phyloP scores from a whole-genome alignment of 2,113 vertebrate genomes.

The Nansenia antarctica region DNA sequence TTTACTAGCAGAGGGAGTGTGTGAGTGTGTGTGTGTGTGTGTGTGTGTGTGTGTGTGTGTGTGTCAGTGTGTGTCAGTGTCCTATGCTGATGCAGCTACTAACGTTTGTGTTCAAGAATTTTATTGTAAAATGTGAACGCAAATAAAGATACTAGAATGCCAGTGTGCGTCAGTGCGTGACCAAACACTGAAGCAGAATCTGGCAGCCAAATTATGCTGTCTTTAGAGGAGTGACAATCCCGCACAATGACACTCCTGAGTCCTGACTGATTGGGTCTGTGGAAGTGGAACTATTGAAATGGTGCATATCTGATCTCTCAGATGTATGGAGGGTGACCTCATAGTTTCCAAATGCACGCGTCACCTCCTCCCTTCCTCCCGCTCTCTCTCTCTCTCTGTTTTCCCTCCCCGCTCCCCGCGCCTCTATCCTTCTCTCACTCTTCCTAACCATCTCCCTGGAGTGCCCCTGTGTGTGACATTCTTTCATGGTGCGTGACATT shows the following conservation, averaged over 20 bases:
- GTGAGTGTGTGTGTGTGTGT: neutral
- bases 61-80: no score
- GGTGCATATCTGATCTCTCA: neutral
- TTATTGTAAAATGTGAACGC: neutral
- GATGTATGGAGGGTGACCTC: neutral
- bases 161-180: neutral
- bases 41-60: no score
- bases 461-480: neutral
- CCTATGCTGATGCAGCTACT: neutral
- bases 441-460: no score
- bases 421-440: no score
- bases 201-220: neutral
- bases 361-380: neutral
- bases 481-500: neutral
- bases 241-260: neutral
- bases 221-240: neutral
- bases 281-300: neutral
- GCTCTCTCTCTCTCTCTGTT: no score
- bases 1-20: neutral
- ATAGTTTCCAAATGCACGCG: slow-evolving; percentile 15
- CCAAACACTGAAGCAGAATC: neutral
- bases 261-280: neutral
- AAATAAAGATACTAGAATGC: neutral
- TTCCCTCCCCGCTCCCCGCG: no score
- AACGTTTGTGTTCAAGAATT: neutral